Conservation (phyloP, 1,140 invertebrate genomes). For the Pogonognathellus flavescens region DNA sequence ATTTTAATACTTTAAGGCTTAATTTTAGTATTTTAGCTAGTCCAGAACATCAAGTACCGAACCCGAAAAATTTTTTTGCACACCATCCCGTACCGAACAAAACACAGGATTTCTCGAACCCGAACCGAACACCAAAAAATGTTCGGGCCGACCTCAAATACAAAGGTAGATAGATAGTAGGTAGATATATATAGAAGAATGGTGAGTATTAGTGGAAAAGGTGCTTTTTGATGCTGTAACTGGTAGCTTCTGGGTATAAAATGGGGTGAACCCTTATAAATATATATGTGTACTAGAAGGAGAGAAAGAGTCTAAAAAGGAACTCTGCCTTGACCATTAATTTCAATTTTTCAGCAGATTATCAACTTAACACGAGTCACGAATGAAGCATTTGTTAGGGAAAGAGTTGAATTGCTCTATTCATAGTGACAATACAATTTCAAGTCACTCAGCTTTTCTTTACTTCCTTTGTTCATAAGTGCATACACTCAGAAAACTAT, state of each 20-base stretch:
- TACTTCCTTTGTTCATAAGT: slow-evolving; percentile 14
- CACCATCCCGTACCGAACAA: no score
- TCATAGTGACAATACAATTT: slow-evolving; percentile 57
- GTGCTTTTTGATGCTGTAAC: no score
- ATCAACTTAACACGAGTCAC: slow-evolving; percentile 60
- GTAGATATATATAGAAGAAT: no score
- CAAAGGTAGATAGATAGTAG: no score
- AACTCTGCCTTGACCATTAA: slow-evolving; percentile 53
- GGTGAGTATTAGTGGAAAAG: no score
- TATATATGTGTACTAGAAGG: background rate
- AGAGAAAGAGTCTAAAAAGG: slow-evolving; percentile 1
- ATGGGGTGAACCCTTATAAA: background rate
- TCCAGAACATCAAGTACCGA: no score
- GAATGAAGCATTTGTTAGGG: slow-evolving; percentile 50
- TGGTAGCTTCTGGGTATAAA: background rate
- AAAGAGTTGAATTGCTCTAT: slow-evolving; percentile 51
- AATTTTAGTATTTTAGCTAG: no score
- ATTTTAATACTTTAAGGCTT: no score
- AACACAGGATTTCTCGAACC: no score
- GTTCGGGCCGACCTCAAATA: no score
- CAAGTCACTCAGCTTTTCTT: slow-evolving; percentile 56
- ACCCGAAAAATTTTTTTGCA: no score
- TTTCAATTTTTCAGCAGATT: slow-evolving; percentile 63
- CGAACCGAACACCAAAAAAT: no score
- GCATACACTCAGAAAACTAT: slow-evolving; percentile 6